A percentile compares a stretch with the other conserved stretches of the same genome.
phyloP scores from a whole-genome alignment of 2,888 invertebrate genomes.

The Idaea biselata region DNA sequence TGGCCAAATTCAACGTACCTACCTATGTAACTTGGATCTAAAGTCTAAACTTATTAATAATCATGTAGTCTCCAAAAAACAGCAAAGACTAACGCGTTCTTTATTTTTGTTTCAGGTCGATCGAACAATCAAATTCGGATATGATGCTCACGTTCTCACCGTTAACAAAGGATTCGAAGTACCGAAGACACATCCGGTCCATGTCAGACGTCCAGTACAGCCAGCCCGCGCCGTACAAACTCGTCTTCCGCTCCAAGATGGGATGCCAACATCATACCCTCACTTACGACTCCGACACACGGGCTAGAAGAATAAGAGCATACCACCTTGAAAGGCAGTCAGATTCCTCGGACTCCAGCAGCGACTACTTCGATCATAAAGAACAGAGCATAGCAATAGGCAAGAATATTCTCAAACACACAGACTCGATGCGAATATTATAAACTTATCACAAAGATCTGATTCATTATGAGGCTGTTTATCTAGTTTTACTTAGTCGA shows the following conservation, averaged over 20 bases:
- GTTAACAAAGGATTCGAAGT: conserved; percentile 65
- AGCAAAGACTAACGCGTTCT: conserved; percentile 5
- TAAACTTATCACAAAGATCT: conserved; percentile 44
- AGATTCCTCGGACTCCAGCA: conserved; percentile 71
- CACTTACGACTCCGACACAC: conserved; percentile 69
- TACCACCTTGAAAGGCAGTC: conserved; percentile 49
- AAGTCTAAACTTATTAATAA: too few relatives aligned
- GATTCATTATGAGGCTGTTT: conserved; percentile 49
- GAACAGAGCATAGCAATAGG: conserved; percentile 47
- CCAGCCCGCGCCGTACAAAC: conserved; percentile 67
- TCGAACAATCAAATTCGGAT: conserved; percentile 52
- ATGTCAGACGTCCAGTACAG: conserved; percentile 76
- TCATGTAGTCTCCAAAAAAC: background rate
- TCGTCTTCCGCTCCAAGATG: conserved; percentile 57
- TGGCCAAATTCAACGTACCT: too few relatives aligned
- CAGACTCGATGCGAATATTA: conserved; percentile 73
- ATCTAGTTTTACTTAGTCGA: conserved; percentile 39
- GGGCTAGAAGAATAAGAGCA: conserved; percentile 53
- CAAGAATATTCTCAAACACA: conserved; percentile 66
- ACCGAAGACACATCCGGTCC: conserved; percentile 68
- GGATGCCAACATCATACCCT: conserved; percentile 55
- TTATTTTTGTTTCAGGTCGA: conserved; percentile 58
- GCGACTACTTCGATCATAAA: conserved; percentile 56
- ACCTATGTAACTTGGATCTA: too few relatives aligned
- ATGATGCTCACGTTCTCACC: conserved; percentile 53